Evolutionary conservation across 1,140 invertebrate genomes (phyloP), one percentile per base, ranked within the genome.

Genomic region (Theocolax elegans): DNA sequence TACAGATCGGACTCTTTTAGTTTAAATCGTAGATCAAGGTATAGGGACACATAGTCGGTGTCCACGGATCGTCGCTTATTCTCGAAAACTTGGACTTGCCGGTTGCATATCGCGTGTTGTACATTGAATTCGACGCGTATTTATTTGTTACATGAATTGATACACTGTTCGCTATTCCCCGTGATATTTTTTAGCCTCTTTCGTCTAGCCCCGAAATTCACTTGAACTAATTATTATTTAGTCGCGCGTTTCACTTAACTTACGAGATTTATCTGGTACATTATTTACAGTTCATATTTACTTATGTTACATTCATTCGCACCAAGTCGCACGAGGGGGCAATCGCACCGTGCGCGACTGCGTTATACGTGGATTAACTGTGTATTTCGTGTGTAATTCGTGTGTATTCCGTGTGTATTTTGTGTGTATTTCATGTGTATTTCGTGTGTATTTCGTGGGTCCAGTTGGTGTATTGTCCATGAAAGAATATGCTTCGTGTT

Each of bases 221-320:
- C 35, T 35, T 35, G 31, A 4, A 35, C 31, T 4, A 35, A 35
- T 10, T 10, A 35, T 10, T 4, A 35, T 66, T 60, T 58, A 76
- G 73, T 76, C 76, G 76, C 76, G 78, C 76, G 76, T 77, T 81
- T 74, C 77, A 83, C 83, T 85, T 83, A 84, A 85, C 81, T 84
- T 84, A 83, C 80, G 80, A 85, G 77, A 76, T 83, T 84, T 81
- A 84, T 81, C 80, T 82, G 82, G 77, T 85, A 85, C 79, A 83
- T 81, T 86, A 86, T 86, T 86, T 86, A 86, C 84, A 86, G 74
- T 85, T 77, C 81, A 83, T 86, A 86, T 86, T 85, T 85, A 85
- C 82, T 85, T 86, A 85, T 85, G 79, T 85, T 86, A 86, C 84
- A 86, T 63, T 60, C n/a, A n/a, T n/a, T n/a, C n/a, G n/a, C n/a